phyloP scores from a whole-genome alignment of 1,140 invertebrate genomes.

The Gerris buenoi region DNA sequence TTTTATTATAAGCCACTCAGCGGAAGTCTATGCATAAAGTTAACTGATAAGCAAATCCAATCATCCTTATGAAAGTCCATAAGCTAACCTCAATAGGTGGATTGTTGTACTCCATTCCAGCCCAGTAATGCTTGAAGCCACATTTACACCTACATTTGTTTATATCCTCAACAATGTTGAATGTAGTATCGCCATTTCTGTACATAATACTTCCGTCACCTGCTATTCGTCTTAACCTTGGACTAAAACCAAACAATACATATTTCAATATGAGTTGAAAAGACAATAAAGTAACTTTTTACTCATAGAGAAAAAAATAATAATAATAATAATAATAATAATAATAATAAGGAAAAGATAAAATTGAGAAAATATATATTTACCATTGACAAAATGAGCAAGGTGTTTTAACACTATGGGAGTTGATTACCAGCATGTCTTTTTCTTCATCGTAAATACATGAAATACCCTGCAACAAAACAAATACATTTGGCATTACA shows the following conservation, averaged over 20 bases:
- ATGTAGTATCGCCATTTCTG: conserved; percentile 31
- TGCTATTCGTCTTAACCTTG: conserved; percentile 26
- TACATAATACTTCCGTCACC: conserved; percentile 29
- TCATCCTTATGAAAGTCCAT: too few relatives aligned
- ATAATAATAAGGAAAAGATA: too few relatives aligned
- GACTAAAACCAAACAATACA: conserved; percentile 19
- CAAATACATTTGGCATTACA: too few relatives aligned
- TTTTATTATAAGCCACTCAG: too few relatives aligned
- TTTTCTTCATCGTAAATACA: conserved; percentile 30
- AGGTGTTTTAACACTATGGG: conserved; percentile 21
- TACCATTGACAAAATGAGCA: conserved; percentile 33
- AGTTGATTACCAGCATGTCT: conserved; percentile 26
- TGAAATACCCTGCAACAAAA: conserved; percentile 23
- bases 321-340: too few relatives aligned
- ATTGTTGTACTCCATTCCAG: conserved; percentile 34
- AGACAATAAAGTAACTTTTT: too few relatives aligned
- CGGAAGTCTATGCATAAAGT: too few relatives aligned
- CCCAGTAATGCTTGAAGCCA: conserved; percentile 35
- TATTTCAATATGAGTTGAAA: too few relatives aligned
- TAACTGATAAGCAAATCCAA: too few relatives aligned
- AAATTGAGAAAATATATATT: conserved; percentile 11
- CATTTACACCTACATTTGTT: conserved; percentile 27
- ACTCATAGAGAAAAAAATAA: too few relatives aligned
- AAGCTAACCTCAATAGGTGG: conserved; percentile 25
- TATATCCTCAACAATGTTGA: conserved; percentile 22